These are phyloP conservation scores for Bothrops jararaca DNA, from an alignment of 2,113 vertebrate species.

Conservation along the genomic window DNA sequence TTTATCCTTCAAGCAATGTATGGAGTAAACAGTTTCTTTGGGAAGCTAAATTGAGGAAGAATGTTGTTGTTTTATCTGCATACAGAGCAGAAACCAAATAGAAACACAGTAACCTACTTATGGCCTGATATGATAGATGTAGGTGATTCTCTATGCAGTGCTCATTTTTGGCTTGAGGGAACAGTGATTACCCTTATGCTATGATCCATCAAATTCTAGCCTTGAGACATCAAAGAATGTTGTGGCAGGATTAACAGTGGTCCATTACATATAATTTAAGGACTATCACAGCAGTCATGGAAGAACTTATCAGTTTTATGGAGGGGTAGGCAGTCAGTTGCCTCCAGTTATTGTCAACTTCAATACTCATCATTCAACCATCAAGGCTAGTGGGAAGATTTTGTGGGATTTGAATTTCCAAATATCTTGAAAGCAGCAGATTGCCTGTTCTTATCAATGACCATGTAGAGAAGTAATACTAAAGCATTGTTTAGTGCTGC, in stretches of 20 bases:
- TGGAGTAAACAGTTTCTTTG: neutral
- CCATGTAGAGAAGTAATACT: neutral
- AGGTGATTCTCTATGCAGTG: neutral
- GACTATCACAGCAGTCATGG: neutral
- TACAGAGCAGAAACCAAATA: neutral
- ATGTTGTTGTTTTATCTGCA: slow-evolving; percentile 1
- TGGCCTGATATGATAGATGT: neutral
- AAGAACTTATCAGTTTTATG: neutral
- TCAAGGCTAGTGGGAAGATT: neutral
- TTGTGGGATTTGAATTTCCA: neutral
- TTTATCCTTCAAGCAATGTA: neutral
- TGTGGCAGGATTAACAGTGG: neutral
- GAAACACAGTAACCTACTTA: neutral
- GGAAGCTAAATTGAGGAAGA: fast-evolving
- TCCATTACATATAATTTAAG: neutral
- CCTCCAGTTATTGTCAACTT: neutral
- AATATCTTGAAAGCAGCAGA: neutral
- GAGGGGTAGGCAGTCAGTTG: neutral
- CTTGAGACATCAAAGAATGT: neutral
- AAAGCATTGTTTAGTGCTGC: neutral
- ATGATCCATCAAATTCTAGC: neutral
- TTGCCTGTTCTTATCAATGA: neutral
- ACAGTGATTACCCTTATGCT: neutral
- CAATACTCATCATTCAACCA: neutral
- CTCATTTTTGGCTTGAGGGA: neutral